A percentile compares a stretch with the other conserved stretches of the same genome.
These are phyloP conservation scores for Pempheris klunzingeri DNA, from an alignment of 2,797 vertebrate species.

Conservation along the genomic window DNA sequence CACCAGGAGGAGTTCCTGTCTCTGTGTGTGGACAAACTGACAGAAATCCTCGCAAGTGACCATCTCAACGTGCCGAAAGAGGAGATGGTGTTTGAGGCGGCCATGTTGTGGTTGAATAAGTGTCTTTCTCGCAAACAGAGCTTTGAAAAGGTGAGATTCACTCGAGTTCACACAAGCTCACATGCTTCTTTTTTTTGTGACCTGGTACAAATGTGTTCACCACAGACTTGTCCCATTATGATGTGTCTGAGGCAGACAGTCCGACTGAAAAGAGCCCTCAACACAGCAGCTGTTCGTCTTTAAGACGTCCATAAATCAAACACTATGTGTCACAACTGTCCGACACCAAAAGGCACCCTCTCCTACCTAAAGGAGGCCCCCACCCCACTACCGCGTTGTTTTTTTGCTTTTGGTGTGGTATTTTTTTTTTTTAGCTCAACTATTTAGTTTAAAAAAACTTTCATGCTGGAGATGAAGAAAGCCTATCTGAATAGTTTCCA, in stretches of 20 bases:
- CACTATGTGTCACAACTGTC: slow-evolving; percentile 3
- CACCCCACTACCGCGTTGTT: neutral
- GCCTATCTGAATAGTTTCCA: neutral
- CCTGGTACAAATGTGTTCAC: neutral
- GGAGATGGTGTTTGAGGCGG: slow-evolving; percentile 87
- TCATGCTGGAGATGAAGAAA: neutral
- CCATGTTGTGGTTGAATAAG: slow-evolving; percentile 86
- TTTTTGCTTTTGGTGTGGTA: neutral
- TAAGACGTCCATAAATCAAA: slow-evolving; percentile 27
- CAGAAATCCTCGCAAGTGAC: slow-evolving; percentile 87
- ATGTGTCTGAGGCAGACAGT: neutral
- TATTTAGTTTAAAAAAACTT: too few species aligned
- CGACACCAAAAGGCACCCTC: neutral
- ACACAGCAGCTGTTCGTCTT: slow-evolving; percentile 41
- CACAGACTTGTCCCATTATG: neutral
- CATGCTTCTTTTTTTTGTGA: neutral
- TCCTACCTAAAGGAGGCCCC: neutral
- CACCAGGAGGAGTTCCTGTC: slow-evolving; percentile 88
- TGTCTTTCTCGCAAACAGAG: slow-evolving; percentile 81
- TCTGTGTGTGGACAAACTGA: slow-evolving; percentile 87
- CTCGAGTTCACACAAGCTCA: neutral
- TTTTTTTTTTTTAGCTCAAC: too few species aligned
- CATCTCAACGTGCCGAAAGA: slow-evolving; percentile 85
- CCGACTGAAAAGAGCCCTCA: neutral
- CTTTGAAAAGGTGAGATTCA: slow-evolving; percentile 85